A percentile compares a stretch with the other conserved stretches of the same genome.
Conservation (phyloP, 2,888 invertebrate genomes). For the Cheilosia urbana region DNA sequence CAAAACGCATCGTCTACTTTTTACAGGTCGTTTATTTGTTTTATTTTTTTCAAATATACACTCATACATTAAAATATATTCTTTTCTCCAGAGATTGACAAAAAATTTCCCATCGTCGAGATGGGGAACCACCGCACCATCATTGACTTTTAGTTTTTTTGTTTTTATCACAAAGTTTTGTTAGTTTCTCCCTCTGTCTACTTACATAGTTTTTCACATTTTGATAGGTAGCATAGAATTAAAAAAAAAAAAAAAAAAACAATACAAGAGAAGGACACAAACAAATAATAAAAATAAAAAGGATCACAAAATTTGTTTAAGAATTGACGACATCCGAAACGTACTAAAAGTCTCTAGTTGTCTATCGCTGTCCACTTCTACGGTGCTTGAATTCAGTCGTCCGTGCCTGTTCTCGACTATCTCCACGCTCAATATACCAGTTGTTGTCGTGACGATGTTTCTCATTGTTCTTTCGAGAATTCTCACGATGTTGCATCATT, state of each 20-base stretch:
- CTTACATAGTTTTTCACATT: conserved; percentile 10
- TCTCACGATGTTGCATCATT: conserved; percentile 81
- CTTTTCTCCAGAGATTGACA: conserved; percentile 41
- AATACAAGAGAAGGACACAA: conserved; percentile 17
- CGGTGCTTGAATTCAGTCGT: conserved; percentile 75
- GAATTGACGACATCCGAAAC: conserved; percentile 17
- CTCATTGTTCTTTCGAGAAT: conserved; percentile 78
- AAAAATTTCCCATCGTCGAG: conserved; percentile 6
- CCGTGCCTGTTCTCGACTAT: conserved; percentile 80
- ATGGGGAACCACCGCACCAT: neutral
- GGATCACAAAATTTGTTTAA: conserved; percentile 61
- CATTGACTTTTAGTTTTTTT: conserved; percentile 1
- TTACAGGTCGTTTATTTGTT: conserved; percentile 57
- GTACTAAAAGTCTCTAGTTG: neutral
- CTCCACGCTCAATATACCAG: conserved; percentile 82
- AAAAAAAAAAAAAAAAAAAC: conserved; percentile 8
- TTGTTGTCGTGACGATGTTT: conserved; percentile 79
- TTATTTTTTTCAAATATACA: conserved; percentile 67
- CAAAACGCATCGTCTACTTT: conserved; percentile 2
- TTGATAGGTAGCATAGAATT: conserved; percentile 37
- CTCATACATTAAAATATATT: conserved; percentile 39
- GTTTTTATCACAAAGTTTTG: conserved; percentile 67
- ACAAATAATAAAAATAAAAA: conserved; percentile 15
- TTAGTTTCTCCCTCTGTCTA: conserved; percentile 43
- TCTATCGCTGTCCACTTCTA: conserved; percentile 18